phyloP scores from a whole-genome alignment of 2,113 vertebrate species.

The Ploceus nigricollis region DNA sequence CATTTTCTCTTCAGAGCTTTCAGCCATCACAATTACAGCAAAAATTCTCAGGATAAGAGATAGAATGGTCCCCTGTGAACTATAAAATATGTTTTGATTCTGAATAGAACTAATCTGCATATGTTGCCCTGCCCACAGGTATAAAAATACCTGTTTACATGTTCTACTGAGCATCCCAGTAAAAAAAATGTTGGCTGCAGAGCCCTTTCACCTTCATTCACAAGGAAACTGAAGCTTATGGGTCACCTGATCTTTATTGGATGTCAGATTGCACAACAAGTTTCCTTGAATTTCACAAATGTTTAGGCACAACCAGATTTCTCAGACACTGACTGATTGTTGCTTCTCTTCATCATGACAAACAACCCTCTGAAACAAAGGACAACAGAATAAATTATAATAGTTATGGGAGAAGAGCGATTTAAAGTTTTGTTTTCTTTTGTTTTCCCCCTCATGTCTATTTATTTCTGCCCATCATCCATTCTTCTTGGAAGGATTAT shows the following conservation, averaged over 20 bases:
- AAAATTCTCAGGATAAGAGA: not conserved
- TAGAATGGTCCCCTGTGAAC: not conserved
- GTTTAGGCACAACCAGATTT: conserved; percentile 45
- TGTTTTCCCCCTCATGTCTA: not conserved
- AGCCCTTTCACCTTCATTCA: conserved; percentile 7
- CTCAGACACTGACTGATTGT: not conserved
- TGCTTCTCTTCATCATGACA: not conserved
- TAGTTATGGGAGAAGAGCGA: not conserved
- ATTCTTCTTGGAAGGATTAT: not conserved
- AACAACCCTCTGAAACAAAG: conserved; percentile 23
- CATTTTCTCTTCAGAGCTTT: not conserved
- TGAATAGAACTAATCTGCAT: not conserved
- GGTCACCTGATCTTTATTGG: conserved; percentile 2
- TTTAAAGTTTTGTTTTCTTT: conserved; percentile 15
- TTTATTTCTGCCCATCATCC: conserved; percentile 14
- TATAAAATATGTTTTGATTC: not conserved
- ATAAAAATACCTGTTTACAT: not conserved
- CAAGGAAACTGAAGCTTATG: not conserved
- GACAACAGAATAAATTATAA: not conserved
- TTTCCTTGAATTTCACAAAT: conserved; percentile 47
- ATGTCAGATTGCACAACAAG: not conserved
- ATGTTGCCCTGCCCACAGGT: not conserved
- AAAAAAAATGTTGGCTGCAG: not conserved
- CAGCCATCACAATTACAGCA: not conserved
- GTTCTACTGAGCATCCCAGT: not conserved